A percentile compares a stretch with the other conserved stretches of the same genome.
Evolutionary conservation across 2,888 invertebrate species (phyloP).

Genomic region (Drosophila antonietae): DNA sequence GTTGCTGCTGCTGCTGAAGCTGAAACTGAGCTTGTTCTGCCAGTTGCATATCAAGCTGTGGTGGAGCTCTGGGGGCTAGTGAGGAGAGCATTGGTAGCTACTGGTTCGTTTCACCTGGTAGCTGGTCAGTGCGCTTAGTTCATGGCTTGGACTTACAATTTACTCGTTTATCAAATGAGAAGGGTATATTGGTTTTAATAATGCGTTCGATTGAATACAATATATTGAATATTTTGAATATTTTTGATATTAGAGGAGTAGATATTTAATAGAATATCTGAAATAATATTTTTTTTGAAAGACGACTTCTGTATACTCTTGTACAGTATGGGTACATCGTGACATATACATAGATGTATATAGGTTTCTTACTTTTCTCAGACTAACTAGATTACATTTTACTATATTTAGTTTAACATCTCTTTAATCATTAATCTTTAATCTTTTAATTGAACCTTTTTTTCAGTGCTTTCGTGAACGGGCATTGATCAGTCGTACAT

Average conservation of each 20-base stretch:
- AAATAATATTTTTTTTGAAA: no score
- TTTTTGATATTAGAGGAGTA: not conserved
- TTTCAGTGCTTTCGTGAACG: not conserved
- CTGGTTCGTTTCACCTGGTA: slow-evolving; percentile 43
- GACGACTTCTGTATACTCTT: not conserved
- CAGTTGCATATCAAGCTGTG: slow-evolving; percentile 36
- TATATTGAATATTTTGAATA: no score
- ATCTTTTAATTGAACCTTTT: no score
- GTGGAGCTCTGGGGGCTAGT: not conserved
- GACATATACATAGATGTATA: not conserved
- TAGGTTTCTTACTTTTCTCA: no score
- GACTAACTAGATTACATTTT: no score
- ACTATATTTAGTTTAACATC: no score
- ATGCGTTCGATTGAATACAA: not conserved
- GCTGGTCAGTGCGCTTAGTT: slow-evolving; percentile 38
- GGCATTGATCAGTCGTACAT: not conserved
- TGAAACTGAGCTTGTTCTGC: slow-evolving; percentile 57
- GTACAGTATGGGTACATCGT: not conserved
- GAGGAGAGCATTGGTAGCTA: slow-evolving; percentile 17
- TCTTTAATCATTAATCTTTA: no score
- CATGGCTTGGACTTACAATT: slow-evolving; percentile 18
- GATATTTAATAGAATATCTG: not conserved
- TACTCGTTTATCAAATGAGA: not conserved
- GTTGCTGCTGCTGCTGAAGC: slow-evolving; percentile 23
- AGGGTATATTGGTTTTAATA: slow-evolving; percentile 4